These are phyloP conservation scores for Cotesia vestalis DNA, from an alignment of 1,140 invertebrate genomes.

Conservation along the genomic window DNA sequence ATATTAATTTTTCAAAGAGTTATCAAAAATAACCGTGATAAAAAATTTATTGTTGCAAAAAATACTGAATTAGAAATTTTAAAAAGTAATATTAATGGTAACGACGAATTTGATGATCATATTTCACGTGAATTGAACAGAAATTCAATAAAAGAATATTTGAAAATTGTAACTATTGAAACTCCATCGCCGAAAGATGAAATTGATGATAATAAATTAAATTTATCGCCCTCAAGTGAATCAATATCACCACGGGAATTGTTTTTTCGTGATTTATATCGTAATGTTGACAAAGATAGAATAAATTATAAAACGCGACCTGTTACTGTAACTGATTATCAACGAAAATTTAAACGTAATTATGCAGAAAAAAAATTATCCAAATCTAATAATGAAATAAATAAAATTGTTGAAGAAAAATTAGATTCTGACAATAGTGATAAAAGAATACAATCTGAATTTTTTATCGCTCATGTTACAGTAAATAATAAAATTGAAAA, in stretches of 20 bases:
- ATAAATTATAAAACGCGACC: neutral
- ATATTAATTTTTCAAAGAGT: constrained; percentile 48
- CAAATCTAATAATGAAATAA: constrained; percentile 13
- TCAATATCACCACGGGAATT: constrained; percentile 58
- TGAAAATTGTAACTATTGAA: constrained; percentile 46
- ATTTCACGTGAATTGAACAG: constrained; percentile 15
- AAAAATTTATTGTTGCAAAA: no score
- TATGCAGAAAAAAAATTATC: neutral
- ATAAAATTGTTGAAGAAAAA: constrained; percentile 11
- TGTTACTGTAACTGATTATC: no score
- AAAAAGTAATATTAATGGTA: neutral
- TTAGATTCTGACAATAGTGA: neutral
- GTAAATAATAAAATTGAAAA: constrained; percentile 33
- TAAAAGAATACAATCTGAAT: constrained; percentile 30
- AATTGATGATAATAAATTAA: constrained; percentile 23
- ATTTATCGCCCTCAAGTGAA: constrained; percentile 31
- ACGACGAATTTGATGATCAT: neutral
- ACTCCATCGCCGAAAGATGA: constrained; percentile 30
- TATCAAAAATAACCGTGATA: neutral
- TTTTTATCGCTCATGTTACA: constrained; percentile 45
- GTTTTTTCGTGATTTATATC: constrained; percentile 61
- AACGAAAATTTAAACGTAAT: neutral
- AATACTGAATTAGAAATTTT: neutral
- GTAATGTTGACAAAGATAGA: constrained; percentile 37
- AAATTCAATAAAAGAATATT: constrained; percentile 44